phyloP scores from a whole-genome alignment of 2,888 invertebrate genomes.

The Drosophila mimetica region DNA sequence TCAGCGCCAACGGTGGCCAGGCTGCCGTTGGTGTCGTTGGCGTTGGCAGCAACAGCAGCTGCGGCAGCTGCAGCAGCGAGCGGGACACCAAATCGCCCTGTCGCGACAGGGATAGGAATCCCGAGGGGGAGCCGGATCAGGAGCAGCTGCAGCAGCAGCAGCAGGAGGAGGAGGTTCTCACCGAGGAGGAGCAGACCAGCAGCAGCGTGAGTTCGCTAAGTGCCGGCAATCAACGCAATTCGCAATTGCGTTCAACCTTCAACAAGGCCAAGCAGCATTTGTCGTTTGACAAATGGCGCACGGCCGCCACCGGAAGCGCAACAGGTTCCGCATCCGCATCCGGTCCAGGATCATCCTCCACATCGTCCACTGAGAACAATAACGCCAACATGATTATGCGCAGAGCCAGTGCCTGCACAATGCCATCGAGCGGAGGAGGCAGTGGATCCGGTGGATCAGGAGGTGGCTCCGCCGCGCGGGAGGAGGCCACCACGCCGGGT shows the following conservation, averaged over 20 bases:
- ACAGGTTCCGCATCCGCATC: conserved; percentile 51
- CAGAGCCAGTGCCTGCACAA: conserved; percentile 76
- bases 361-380: conserved; percentile 42
- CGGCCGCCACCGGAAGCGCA: conserved; percentile 77
- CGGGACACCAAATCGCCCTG: conserved; percentile 85
- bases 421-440: conserved; percentile 56
- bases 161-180: conserved; percentile 87
- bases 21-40: conserved; percentile 59
- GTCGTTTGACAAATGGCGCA: conserved; percentile 90
- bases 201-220: conserved; percentile 81
- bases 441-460: not conserved
- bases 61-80: conserved; percentile 82
- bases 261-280: conserved; percentile 93
- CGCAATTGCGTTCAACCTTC: conserved; percentile 91
- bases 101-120: conserved; percentile 64
- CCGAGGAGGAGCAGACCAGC: conserved; percentile 79
- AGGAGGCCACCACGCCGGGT: conserved; percentile 86
- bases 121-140: not conserved
- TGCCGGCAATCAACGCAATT: conserved; percentile 87
- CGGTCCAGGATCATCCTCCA: conserved; percentile 6
- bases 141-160: conserved; percentile 14
- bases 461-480: conserved; percentile 54
- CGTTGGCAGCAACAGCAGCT: conserved; percentile 82
- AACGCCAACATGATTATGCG: conserved; percentile 69
- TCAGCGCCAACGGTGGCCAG: conserved; percentile 82